Evolutionary conservation across 37 sponge, comb jelly and placozoan species (phyloP).

Genomic region (Amphimedon queenslandica): DNA sequence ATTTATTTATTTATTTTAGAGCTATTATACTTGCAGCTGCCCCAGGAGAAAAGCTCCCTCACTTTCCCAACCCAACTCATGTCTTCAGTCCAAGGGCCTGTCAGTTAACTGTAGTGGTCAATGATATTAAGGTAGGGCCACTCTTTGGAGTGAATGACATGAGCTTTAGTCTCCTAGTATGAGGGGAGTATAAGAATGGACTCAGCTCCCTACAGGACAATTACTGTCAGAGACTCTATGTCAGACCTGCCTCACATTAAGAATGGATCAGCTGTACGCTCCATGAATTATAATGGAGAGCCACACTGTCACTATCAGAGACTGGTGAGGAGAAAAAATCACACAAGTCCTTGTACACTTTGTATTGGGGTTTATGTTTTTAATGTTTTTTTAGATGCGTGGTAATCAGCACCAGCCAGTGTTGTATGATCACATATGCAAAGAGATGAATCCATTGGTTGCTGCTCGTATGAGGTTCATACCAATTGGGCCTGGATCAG

Average conservation of each 20-base stretch:
- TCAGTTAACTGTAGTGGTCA: slow-evolving; percentile 67
- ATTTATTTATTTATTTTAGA: no score
- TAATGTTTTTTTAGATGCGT: slow-evolving; percentile 34
- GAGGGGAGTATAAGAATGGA: no score
- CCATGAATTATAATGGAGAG: no score
- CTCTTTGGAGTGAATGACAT: no score
- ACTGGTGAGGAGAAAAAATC: slow-evolving; percentile 38
- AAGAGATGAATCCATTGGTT: slow-evolving; percentile 91
- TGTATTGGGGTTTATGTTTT: background rate
- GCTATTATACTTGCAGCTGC: slow-evolving; percentile 92
- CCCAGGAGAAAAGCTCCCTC: slow-evolving; percentile 82
- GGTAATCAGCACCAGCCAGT: slow-evolving; percentile 51
- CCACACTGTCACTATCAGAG: slow-evolving; percentile 76
- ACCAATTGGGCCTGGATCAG: slow-evolving; percentile 72
- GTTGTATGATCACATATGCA: slow-evolving; percentile 96
- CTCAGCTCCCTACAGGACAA: no score
- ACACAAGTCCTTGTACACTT: background rate
- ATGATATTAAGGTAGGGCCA: no score
- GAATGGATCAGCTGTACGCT: no score
- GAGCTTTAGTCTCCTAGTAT: no score
- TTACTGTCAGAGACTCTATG: no score
- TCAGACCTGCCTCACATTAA: no score
- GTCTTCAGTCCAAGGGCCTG: slow-evolving; percentile 80
- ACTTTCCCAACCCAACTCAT: slow-evolving; percentile 84
- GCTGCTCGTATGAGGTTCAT: no score